Percentiles rank a stretch among this genome's conserved stretches.
These are phyloP conservation scores for Ancistrus triradiatus DNA, from an alignment of 2,113 vertebrate genomes.

Conservation along the genomic window DNA sequence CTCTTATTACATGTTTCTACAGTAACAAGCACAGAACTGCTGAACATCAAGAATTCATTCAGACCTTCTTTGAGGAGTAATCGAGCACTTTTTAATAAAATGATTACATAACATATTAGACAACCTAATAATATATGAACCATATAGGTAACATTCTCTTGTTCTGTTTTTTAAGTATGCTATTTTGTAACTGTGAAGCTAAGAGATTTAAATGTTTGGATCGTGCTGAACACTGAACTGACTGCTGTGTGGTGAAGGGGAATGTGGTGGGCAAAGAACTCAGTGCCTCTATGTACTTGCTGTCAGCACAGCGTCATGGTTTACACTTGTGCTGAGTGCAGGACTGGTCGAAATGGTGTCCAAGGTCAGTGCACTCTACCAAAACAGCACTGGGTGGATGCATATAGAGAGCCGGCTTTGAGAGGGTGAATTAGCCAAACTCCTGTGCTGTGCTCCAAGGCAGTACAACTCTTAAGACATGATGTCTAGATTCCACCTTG, in stretches of 20 bases:
- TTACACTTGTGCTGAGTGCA: slow-evolving; percentile 21
- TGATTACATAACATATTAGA: no score
- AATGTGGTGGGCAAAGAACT: neutral
- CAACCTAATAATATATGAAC: no score
- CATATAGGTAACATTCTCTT: no score
- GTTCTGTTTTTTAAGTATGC: no score
- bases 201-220: neutral
- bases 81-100: no score
- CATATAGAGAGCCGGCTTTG: slow-evolving; percentile 30
- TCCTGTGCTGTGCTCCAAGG: no score
- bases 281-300: slow-evolving; percentile 2
- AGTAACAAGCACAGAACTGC: slow-evolving; percentile 17
- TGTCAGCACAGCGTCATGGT: slow-evolving; percentile 16
- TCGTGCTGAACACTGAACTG: neutral
- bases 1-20: slow-evolving; percentile 15
- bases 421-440: slow-evolving; percentile 42
- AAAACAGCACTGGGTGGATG: neutral
- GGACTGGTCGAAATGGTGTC: slow-evolving; percentile 1
- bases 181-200: no score
- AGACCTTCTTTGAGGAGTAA: neutral
- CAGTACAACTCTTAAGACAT: slow-evolving; percentile 27
- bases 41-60: neutral
- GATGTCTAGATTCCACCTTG: slow-evolving; percentile 27
- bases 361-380: slow-evolving; percentile 36
- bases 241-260: neutral